A percentile compares a stretch with the other conserved stretches of the same genome.
Conservation (phyloP, 2,888 invertebrate genomes). For the Anodontia alba region DNA sequence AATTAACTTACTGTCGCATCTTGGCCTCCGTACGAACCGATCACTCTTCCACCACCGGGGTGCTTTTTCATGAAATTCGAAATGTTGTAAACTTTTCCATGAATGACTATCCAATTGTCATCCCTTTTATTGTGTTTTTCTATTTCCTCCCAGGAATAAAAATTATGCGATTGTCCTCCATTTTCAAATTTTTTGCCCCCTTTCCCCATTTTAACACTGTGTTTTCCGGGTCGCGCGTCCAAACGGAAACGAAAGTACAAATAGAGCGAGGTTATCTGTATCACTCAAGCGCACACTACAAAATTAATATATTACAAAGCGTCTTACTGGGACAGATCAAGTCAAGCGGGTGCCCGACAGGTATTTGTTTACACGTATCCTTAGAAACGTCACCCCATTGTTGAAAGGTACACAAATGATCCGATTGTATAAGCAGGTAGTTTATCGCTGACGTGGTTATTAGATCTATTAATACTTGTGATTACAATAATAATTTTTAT, state of each 20-base stretch:
- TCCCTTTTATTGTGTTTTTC: constrained; percentile 70
- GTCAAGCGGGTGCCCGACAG: background rate
- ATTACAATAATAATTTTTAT: no score
- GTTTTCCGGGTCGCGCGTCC: background rate
- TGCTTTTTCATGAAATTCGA: constrained; percentile 78
- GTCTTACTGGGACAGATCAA: constrained; percentile 1
- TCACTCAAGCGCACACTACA: constrained; percentile 22
- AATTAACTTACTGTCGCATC: constrained; percentile 77
- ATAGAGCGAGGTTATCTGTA: background rate
- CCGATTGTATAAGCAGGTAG: no score
- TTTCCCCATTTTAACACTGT: constrained; percentile 50
- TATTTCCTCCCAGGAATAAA: constrained; percentile 78
- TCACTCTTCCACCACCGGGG: constrained; percentile 79
- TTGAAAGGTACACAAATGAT: no score
- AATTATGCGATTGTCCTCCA: constrained; percentile 1
- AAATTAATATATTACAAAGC: constrained; percentile 9
- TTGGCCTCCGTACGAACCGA: constrained; percentile 81
- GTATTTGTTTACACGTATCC: constrained; percentile 1
- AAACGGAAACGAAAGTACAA: background rate
- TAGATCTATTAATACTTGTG: no score
- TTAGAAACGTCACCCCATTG: background rate
- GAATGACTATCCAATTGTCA: constrained; percentile 81
- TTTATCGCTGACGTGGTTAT: no score
- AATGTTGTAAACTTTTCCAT: constrained; percentile 79
- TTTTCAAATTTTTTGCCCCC: constrained; percentile 47